These are phyloP conservation scores for Patella pellucida DNA, from an alignment of 2,888 invertebrate species.

Conservation along the genomic window DNA sequence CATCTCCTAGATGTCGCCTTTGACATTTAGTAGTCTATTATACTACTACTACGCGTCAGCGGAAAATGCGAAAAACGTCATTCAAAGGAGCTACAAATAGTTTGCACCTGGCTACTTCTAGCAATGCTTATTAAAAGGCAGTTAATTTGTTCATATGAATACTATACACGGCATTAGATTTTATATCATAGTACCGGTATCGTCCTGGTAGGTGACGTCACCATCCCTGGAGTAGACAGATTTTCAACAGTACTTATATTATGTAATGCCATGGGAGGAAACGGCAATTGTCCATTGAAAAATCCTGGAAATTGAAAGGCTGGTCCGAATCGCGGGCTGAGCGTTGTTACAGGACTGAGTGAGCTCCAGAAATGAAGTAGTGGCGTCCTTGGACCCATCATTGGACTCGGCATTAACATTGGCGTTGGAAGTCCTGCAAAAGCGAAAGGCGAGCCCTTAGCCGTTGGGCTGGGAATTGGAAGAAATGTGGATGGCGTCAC, in stretches of 20 bases:
- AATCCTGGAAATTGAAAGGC: conserved; percentile 64
- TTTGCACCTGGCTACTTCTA: too few relatives aligned
- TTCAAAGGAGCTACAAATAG: too few relatives aligned
- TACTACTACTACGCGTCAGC: too few relatives aligned
- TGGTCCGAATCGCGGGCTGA: conserved; percentile 56
- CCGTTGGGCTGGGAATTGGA: conserved; percentile 56
- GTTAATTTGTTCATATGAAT: too few relatives aligned
- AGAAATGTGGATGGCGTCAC: conserved; percentile 44
- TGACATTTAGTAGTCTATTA: too few relatives aligned
- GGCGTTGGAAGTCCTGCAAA: conserved; percentile 52
- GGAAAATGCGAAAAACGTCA: too few relatives aligned
- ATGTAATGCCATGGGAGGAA: conserved; percentile 52
- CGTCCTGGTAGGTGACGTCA: conserved; percentile 49
- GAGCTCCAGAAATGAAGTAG: conserved; percentile 72
- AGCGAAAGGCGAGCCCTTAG: conserved; percentile 40
- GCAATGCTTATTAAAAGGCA: too few relatives aligned
- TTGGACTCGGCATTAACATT: conserved; percentile 57
- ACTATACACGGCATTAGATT: too few relatives aligned
- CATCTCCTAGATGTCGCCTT: too few relatives aligned
- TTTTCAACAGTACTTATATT: conserved; percentile 29
- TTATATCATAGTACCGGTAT: conserved; percentile 51
- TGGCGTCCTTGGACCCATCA: conserved; percentile 58
- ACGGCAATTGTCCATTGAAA: conserved; percentile 43
- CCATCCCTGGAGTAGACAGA: conserved; percentile 46
- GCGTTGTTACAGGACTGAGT: conserved; percentile 63